Conservation (phyloP, 1,140 invertebrate genomes). For the Ips nitidus region DNA sequence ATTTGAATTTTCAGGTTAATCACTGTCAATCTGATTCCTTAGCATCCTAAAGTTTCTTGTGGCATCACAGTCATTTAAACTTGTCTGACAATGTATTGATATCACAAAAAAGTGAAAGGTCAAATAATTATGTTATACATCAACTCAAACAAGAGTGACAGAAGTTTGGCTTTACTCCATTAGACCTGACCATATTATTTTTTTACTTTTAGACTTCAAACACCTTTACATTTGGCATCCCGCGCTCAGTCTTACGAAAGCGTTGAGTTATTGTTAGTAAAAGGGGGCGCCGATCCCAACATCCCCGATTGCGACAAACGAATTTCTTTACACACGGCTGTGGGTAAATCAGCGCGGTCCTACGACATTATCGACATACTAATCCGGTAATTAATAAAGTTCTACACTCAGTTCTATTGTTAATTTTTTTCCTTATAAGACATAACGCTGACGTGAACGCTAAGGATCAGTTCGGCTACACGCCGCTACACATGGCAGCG, state of each 20-base stretch:
- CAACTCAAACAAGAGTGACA: too few species aligned
- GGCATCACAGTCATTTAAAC: too few species aligned
- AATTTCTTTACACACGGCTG: constrained; percentile 75
- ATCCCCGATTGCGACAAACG: constrained; percentile 74
- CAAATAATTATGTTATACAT: too few species aligned
- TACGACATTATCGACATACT: constrained; percentile 75
- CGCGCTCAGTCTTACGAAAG: constrained; percentile 75
- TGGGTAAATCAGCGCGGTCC: constrained; percentile 72
- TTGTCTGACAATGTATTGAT: too few species aligned
- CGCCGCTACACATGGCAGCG: constrained; percentile 84
- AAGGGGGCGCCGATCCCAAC: constrained; percentile 72
- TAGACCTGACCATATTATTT: not conserved
- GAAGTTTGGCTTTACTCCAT: too few species aligned
- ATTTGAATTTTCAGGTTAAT: too few species aligned
- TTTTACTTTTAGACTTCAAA: constrained; percentile 59
- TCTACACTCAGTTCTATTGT: not conserved
- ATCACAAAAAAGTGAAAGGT: too few species aligned
- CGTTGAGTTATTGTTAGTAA: constrained; percentile 70
- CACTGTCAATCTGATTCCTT: too few species aligned
- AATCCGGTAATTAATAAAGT: constrained; percentile 50
- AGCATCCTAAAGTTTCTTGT: too few species aligned
- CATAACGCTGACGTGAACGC: constrained; percentile 82
- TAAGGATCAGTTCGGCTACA: constrained; percentile 86
- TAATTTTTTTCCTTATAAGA: constrained; percentile 43
- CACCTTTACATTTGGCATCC: constrained; percentile 75